These are phyloP conservation scores for Gadopsis marmoratus DNA, from an alignment of 2,797 vertebrate species.

Conservation along the genomic window DNA sequence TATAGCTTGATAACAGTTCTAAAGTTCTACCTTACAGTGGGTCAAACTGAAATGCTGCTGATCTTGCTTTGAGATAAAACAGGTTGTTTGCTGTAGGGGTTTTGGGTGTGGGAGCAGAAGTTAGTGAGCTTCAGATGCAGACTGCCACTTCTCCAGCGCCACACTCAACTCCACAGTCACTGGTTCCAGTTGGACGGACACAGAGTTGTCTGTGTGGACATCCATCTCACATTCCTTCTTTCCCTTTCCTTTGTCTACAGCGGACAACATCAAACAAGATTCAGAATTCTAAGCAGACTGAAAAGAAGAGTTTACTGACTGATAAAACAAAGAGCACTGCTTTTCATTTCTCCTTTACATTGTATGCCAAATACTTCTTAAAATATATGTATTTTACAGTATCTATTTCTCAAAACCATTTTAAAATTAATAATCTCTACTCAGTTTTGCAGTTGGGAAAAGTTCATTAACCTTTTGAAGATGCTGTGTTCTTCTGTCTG, in stretches of 20 bases:
- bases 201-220: not conserved
- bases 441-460: not conserved
- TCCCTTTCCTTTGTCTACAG: constrained; percentile 74
- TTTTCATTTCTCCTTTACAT: not conserved
- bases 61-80: not conserved
- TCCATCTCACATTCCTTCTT: constrained; percentile 10
- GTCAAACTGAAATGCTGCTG: not conserved
- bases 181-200: constrained; percentile 39
- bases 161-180: constrained; percentile 85
- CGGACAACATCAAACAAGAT: not conserved
- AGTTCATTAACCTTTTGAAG: constrained; percentile 72
- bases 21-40: not conserved
- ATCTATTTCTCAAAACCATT: not conserved
- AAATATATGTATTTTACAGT: not conserved
- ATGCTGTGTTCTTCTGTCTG: constrained; percentile 31
- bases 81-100: not conserved
- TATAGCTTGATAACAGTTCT: not conserved
- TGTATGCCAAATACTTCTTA: not conserved
- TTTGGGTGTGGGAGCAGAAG: not conserved
- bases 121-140: constrained; percentile 32
- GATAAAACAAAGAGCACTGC: not conserved
- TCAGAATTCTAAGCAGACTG: not conserved
- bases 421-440: not conserved
- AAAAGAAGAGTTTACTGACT: constrained; percentile 11
- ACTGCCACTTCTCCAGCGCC: constrained; percentile 81